Evolutionary conservation across 2,113 vertebrate genomes (phyloP), one percentile per base, ranked within the genome.

Genomic region (Nyctereutes procyonoides): DNA sequence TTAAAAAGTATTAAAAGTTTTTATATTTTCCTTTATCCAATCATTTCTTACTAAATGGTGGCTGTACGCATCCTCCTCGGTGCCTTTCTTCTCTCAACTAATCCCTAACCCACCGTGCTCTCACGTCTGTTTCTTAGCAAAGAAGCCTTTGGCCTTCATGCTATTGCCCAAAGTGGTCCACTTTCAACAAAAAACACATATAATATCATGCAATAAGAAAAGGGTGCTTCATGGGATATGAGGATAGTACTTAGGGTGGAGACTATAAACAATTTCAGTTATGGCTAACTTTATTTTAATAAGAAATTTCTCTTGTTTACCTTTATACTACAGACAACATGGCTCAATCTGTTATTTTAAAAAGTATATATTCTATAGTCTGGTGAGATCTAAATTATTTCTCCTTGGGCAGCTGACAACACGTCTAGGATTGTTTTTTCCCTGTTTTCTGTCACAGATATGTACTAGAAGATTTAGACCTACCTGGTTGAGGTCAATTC

Each of bases 191-290:
- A 79, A 19, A 69, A 93, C 69, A 43, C 5, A 43, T 51, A 77
- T 43, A 76, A 88, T 80, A 82, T 60, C 94, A 96, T 8, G 32
- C 16, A 35, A 22, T 43, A 17, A 81, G 56, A 26, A 76, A 83
- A 16, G 14, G 13, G 8, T 81, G 2, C 17, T 38, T 35, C 60
- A 56, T 56, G 55, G 56, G 8, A 17, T 7, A 53, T 5, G 51
- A 73, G 90, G 43, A 92, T 11, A 81, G 67, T n/a, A 60, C 67
- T 67, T 81, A 60, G 20, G 30, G 80, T 51, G 94, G 2, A 82
- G 63, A 79, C 83, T 74, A 91, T 24, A 96, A 97, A 94, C 5
- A 38, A 63, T 74, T 84, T 97, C 87, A 32, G 93, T 38, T 73
- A 0, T 0, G 24, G 53, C 92, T 28, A 85, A 93, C 67, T 19